Evolutionary conservation across 2,888 invertebrate species (phyloP), one percentile per base, ranked within the genome.

Genomic region (Epistrophe grossulariae): DNA sequence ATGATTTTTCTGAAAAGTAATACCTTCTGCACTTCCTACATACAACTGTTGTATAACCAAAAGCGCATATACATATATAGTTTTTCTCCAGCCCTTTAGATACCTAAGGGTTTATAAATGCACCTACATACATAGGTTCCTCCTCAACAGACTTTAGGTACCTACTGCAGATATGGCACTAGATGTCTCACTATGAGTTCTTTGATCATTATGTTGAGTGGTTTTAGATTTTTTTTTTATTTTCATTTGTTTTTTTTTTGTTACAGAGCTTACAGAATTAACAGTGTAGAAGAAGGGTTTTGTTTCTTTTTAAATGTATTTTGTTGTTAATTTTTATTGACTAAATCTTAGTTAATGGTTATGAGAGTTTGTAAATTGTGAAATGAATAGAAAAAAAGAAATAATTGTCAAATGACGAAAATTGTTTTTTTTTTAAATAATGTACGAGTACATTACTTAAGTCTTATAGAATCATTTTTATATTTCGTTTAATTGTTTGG

Each of bases 131-230:
- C 24, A 24, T 19, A 71, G 70, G 28, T 79, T 59, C 70, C 15
- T 68, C 76, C 24, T 55, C 31, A 55, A 11, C 55, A 76, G 59
- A 87, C 79, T 66, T 85, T 60, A n/a, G n/a, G n/a, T n/a, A n/a
- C n/a, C n/a, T n/a, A 43, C 70, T 55, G 76, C 68, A 43, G 45
- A 28, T 52, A 57, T 80, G 50, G 43, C 31, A 50, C 38, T 50
- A 48, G 31, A 68, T 57, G 57, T 40, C 31, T 24, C 74, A 66
- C 66, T 82, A 57, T 85, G 74, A 72, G 68, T 81, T 74, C 70
- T 17, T 52, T 76, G 66, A 72, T 83, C 79, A 87, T 87, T 87
- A 87, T 83, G 83, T 76, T 83, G 87, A 87, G 87, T 83, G 87
- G 74, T 87, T 72, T 66, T 79, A 52, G 72, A 48, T 50, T 72